Conservation (phyloP, 2,888 invertebrate genomes). For the Lochmaea crataegi region DNA sequence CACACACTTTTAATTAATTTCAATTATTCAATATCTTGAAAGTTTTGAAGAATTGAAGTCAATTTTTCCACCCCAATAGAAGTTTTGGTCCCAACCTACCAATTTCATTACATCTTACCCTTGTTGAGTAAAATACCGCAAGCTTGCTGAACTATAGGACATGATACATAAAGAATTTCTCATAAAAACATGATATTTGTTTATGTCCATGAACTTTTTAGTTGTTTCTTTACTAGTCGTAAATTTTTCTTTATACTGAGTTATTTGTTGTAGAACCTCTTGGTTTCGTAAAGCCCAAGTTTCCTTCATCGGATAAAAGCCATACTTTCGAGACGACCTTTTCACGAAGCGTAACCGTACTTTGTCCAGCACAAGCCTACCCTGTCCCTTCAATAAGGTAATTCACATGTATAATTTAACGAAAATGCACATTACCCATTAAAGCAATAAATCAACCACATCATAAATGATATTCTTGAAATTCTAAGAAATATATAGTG, state of each 20-base stretch:
- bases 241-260: neutral
- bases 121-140: too few species aligned
- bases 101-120: too few species aligned
- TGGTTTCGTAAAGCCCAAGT: conserved; percentile 72
- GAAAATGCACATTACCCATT: neutral
- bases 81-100: too few species aligned
- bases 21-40: too few species aligned
- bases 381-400: conserved; percentile 82
- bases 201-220: too few species aligned
- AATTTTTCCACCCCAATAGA: too few species aligned
- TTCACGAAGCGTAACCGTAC: conserved; percentile 71
- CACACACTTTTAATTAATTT: too few species aligned
- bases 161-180: too few species aligned
- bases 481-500: neutral
- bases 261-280: conserved; percentile 67
- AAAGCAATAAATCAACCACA: neutral
- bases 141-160: too few species aligned
- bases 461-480: neutral
- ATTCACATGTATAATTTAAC: conserved; percentile 41
- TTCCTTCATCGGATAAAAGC: conserved; percentile 74
- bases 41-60: too few species aligned
- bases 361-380: conserved; percentile 82
- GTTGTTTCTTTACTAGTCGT: too few species aligned
- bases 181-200: too few species aligned
- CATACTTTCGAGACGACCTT: conserved; percentile 70